Conservation (phyloP, 2,888 invertebrate genomes). For the Megaustenia siamemsis region DNA sequence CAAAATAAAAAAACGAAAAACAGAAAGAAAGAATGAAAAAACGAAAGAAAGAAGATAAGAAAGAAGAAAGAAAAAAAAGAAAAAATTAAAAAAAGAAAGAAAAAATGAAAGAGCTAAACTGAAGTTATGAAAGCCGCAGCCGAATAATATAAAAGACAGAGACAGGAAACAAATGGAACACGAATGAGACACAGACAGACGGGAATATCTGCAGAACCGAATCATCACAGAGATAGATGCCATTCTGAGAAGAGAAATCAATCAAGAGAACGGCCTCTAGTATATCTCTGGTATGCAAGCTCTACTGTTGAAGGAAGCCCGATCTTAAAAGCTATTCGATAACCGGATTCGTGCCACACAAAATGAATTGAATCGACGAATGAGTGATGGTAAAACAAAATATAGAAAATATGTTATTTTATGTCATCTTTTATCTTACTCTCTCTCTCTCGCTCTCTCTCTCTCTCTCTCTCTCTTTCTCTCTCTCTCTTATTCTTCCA, state of each 20-base stretch:
- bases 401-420: not conserved
- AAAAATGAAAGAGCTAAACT: too few species aligned
- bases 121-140: not conserved
- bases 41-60: too few species aligned
- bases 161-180: not conserved
- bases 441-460: constrained; percentile 1
- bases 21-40: too few species aligned
- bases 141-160: not conserved
- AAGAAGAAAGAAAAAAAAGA: too few species aligned
- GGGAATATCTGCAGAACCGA: not conserved
- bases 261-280: not conserved
- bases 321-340: constrained; percentile 13
- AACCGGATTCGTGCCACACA: not conserved
- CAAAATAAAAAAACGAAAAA: too few species aligned
- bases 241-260: constrained; percentile 2
- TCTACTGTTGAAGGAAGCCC: not conserved
- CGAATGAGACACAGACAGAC: not conserved
- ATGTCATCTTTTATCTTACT: not conserved
- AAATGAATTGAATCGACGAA: not conserved
- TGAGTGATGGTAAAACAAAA: not conserved
- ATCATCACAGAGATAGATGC: not conserved
- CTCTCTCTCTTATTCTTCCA: not conserved
- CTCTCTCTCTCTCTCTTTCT: not conserved
- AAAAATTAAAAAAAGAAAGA: too few species aligned
- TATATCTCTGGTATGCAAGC: not conserved